Percentiles rank a stretch among this genome's conserved stretches.
phyloP scores from a whole-genome alignment of 2,888 invertebrate species.

The Aricia artaxerxes region DNA sequence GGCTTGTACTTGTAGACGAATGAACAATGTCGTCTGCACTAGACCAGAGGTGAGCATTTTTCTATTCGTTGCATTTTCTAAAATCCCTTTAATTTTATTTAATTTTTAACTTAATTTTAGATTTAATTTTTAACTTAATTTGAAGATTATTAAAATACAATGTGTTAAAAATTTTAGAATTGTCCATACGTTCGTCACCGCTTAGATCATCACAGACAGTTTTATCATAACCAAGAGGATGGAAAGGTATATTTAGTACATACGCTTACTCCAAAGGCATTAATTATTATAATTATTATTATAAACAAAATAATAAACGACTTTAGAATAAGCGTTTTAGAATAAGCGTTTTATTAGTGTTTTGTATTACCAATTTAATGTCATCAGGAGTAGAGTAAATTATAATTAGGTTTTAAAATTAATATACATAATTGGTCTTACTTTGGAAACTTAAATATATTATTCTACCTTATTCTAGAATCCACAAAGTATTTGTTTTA shows the following conservation, averaged over 20 bases:
- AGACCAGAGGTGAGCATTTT: not conserved
- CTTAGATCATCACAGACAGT: not conserved
- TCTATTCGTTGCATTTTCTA: not conserved
- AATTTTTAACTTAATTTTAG: not conserved
- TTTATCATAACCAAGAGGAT: not conserved
- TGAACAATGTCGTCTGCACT: not conserved
- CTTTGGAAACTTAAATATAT: too few species aligned
- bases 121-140: not conserved
- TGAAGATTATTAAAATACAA: not conserved
- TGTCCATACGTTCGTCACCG: not conserved
- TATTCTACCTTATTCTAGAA: not conserved
- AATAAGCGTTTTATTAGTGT: not conserved
- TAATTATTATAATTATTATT: too few species aligned
- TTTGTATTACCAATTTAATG: not conserved
- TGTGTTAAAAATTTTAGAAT: not conserved
- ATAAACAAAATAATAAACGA: too few species aligned
- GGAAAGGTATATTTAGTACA: not conserved
- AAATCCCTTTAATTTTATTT: not conserved
- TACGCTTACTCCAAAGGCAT: not conserved
- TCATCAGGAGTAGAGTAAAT: not conserved
- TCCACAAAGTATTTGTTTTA: not conserved
- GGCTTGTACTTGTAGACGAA: slow-evolving; percentile 13
- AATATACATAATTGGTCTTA: too few species aligned
- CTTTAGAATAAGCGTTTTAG: not conserved
- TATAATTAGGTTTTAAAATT: too few species aligned